Base-by-base conservation (phyloP, 2,888 invertebrate species). In the Pachydiplax longipennis region DNA sequence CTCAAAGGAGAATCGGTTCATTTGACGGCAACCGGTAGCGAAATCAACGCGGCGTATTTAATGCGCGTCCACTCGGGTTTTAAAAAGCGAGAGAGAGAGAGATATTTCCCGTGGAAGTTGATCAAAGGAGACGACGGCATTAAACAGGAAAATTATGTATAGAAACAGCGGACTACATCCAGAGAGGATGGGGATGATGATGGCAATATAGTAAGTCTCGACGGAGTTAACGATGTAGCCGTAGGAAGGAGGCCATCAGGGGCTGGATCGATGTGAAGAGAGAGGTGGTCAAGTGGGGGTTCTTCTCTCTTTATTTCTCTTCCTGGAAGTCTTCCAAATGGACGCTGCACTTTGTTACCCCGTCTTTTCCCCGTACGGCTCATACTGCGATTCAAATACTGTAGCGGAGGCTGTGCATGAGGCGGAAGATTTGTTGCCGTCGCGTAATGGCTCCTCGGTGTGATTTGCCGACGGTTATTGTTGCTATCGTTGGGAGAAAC, bases 241-340 rank as follows among this genome's bases (percentile, higher is more conserved):
- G 83, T 25, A 58, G 83, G 83, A 83, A 83, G 83, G 35, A 35
- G 83, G 83, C 48, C 82, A 83, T 53, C 83, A 53, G 6, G 48
- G 44, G 1, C 4, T 13, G 40, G 87, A 37, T 58, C 35, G 65
- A 35, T 61, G 40, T 37, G 35, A 18, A n/a, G n/a, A n/a, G n/a
- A n/a, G n/a, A n/a, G 35, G 83, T 31, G 83, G 83, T 83, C 83
- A 83, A 83, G 83, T 53, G 83, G 31, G 83, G 18, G 58, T 10
- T 25, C n/a, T n/a, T n/a, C 22, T 31, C 22, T 61, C 87, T 82
- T 44, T 82, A n/a, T 48, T 44, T 37, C 40, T 37, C 81, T 53
- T 58, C 25, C 87, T 87, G 87, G 87, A 87, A 87, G 87, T 61
- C 35, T 40, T 87, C 87, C 87, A 87, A 87, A 87, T 87, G 87